A percentile compares a stretch with the other conserved stretches of the same genome.
phyloP scores from a whole-genome alignment of 2,888 invertebrate genomes.

The Perizoma flavofasciatum region DNA sequence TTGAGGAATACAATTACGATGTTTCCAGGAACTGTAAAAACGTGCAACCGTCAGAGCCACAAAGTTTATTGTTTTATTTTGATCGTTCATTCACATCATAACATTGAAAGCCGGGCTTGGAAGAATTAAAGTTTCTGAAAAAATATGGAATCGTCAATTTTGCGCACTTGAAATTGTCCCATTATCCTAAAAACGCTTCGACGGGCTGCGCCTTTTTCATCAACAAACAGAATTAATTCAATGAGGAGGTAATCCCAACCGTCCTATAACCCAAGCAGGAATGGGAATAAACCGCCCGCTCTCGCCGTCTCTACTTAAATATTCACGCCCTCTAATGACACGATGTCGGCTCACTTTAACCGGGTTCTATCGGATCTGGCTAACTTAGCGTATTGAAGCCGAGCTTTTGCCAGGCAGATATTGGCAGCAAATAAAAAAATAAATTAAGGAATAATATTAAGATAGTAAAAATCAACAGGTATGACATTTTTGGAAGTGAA shows the following conservation, averaged over 20 bases:
- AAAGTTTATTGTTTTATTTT: background rate
- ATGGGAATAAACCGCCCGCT: constrained; percentile 60
- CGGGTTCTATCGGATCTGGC: constrained; percentile 56
- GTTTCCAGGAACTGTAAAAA: constrained; percentile 25
- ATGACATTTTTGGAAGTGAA: constrained; percentile 12
- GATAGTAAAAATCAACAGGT: constrained; percentile 26
- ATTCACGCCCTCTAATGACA: constrained; percentile 80
- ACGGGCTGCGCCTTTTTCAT: constrained; percentile 60
- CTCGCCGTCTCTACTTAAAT: constrained; percentile 73
- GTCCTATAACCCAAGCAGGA: constrained; percentile 65
- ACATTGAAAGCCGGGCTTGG: background rate
- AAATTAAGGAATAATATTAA: constrained; percentile 13
- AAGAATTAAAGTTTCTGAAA: constrained; percentile 9
- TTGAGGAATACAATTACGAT: constrained; percentile 38
- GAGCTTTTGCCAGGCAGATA: constrained; percentile 39
- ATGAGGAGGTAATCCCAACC: constrained; percentile 71
- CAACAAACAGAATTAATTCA: constrained; percentile 71
- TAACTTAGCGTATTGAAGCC: constrained; percentile 43
- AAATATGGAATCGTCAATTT: constrained; percentile 24
- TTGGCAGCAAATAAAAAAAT: constrained; percentile 21
- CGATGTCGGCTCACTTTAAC: constrained; percentile 65
- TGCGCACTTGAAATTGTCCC: constrained; percentile 42
- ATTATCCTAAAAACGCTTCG: constrained; percentile 50
- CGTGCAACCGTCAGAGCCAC: too few species aligned
- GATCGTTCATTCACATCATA: background rate